Conservation (phyloP, 2,797 vertebrate species). For the Tragopan temminckii region DNA sequence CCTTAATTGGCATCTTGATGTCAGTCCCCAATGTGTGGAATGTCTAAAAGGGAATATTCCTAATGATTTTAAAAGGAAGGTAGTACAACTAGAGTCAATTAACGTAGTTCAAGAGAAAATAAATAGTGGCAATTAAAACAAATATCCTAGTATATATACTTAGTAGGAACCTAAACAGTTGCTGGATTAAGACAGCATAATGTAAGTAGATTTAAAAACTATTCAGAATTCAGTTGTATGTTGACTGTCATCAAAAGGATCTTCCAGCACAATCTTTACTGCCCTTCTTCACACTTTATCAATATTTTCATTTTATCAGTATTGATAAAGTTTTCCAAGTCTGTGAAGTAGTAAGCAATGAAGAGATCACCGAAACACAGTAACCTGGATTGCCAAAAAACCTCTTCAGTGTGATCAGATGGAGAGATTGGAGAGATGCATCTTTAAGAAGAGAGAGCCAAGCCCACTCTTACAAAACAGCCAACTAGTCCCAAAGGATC, state of each 20-base stretch:
- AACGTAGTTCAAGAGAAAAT: neutral
- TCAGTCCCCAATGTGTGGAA: neutral
- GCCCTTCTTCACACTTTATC: neutral
- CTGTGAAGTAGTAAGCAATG: neutral
- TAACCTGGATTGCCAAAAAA: neutral
- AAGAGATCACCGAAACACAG: neutral
- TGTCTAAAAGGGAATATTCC: neutral
- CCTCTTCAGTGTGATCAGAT: neutral
- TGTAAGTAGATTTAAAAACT: neutral
- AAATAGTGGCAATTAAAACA: neutral
- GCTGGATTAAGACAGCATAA: neutral
- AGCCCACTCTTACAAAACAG: no score
- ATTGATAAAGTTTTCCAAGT: neutral
- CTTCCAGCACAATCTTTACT: neutral
- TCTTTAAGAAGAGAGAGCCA: neutral
- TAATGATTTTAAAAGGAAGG: neutral
- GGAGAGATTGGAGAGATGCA: neutral
- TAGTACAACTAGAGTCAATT: neutral
- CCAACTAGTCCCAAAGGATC: neutral
- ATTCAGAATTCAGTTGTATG: neutral
- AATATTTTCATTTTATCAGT: neutral
- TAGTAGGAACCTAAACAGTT: neutral
- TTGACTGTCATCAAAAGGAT: neutral
- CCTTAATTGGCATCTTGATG: neutral
- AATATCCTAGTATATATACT: neutral